These are phyloP conservation scores for Oncorhynchus keta DNA, from an alignment of 2,113 vertebrate genomes.

Conservation along the genomic window DNA sequence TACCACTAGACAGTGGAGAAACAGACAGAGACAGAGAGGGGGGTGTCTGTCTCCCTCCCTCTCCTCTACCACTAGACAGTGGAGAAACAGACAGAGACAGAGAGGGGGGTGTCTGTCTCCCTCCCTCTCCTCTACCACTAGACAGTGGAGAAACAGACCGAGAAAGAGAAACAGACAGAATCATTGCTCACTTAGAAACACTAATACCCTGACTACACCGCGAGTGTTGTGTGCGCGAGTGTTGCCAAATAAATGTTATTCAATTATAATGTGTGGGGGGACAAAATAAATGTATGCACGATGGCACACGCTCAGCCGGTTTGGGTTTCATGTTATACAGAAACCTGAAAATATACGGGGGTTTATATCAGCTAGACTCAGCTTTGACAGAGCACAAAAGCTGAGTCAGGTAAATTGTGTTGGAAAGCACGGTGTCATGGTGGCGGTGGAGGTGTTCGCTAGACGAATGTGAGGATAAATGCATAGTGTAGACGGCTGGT, in stretches of 20 bases:
- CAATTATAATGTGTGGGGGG: too few species aligned
- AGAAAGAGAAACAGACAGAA: constrained; percentile 20
- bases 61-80: too few species aligned
- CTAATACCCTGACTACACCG: neutral
- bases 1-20: too few species aligned
- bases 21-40: too few species aligned
- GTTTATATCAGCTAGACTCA: constrained; percentile 21
- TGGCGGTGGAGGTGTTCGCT: constrained; percentile 5
- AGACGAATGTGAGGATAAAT: constrained; percentile 69
- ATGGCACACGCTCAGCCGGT: too few species aligned
- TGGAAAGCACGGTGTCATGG: constrained; percentile 34
- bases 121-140: too few species aligned
- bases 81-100: neutral
- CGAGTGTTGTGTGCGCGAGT: too few species aligned
- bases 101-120: too few species aligned
- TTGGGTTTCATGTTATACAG: neutral
- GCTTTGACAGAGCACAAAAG: neutral
- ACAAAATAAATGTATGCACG: too few species aligned
- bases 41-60: too few species aligned
- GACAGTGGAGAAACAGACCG: too few species aligned
- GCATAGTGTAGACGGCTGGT: constrained; percentile 58
- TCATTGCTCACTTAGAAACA: constrained; percentile 41
- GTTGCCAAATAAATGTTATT: too few species aligned
- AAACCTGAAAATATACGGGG: constrained; percentile 9
- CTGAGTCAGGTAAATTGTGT: constrained; percentile 42